Base-by-base conservation (phyloP, 2,113 vertebrate genomes). In the Trematomus loennbergii region DNA sequence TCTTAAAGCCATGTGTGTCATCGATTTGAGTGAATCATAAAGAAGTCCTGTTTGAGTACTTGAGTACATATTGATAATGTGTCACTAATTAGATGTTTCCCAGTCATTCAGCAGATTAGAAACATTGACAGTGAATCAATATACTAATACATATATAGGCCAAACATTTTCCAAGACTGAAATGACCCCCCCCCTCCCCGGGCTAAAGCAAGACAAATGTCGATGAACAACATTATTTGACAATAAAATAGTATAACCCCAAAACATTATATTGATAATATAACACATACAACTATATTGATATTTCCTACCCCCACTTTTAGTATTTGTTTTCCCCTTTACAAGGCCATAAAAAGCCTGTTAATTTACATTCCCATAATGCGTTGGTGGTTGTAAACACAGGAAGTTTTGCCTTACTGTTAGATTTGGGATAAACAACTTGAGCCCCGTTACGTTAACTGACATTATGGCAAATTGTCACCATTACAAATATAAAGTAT, bases 1-100 rank as follows among this genome's bases (percentile, higher is more conserved):
- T 84, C 73, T 65, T 79, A 79, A 85, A 86, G 54, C 74, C 4
- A 66, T 2, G 1, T 53, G 53, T 63, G 60, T 81, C 52, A 12
- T 3, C 75, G 36, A 58, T 82, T 69, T 46, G 8, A 40, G 36
- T 36, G 62, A 20, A 62, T 0, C 18, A 25, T 33, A 20, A 43
- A 55, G 5, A 63, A 20, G 20, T 77, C 4, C 6, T 18, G 3
- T 60, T 40, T 52, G 22, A 12, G 29, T 59, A 53, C 49, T 36
- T 60, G n/a, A n/a, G n/a, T n/a, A n/a, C n/a, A 48, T 72, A 29
- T n/a, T 43, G 4, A 48, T 9, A 9, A 72, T 15, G 29, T 54
- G 12, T 59, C 11, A 29, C 12, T 16, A 12, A 45, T 63, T 63
- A 33, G 59, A 53, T 1, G 2, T 54, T 53, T 61, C 5, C 29